Conservation (phyloP, 2,888 invertebrate genomes). For the Sphinx pinastri region DNA sequence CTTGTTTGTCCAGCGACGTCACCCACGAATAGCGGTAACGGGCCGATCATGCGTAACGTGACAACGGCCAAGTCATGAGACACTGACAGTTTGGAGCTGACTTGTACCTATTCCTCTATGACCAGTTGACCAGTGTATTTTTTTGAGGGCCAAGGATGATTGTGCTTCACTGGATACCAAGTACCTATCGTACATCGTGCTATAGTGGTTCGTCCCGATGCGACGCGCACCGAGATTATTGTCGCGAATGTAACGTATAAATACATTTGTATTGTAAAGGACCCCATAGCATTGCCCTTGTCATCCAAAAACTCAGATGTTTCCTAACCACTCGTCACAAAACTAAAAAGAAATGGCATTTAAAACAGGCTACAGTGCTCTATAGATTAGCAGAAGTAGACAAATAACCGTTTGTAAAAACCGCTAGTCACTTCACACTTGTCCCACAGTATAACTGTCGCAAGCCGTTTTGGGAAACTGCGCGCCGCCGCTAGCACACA, state of each 20-base stretch:
- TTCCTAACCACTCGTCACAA: background rate
- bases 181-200: no score
- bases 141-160: background rate
- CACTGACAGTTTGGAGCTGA: background rate
- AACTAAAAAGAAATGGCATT: no score
- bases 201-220: no score
- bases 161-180: no score
- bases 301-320: background rate
- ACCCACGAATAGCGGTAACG: background rate
- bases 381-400: no score
- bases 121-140: background rate
- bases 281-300: no score
- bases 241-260: no score
- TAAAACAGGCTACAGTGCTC: no score
- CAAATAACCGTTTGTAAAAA: background rate
- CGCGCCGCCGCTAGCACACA: constrained; percentile 2
- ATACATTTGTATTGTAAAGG: no score
- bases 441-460: background rate
- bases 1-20: background rate
- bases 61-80: background rate
- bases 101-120: no score
- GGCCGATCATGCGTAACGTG: background rate
- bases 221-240: no score
- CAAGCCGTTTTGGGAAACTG: constrained; percentile 7
- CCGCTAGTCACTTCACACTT: constrained; percentile 2